Conservation (phyloP, 2,888 invertebrate species). For the Drosophila paranaensis region DNA sequence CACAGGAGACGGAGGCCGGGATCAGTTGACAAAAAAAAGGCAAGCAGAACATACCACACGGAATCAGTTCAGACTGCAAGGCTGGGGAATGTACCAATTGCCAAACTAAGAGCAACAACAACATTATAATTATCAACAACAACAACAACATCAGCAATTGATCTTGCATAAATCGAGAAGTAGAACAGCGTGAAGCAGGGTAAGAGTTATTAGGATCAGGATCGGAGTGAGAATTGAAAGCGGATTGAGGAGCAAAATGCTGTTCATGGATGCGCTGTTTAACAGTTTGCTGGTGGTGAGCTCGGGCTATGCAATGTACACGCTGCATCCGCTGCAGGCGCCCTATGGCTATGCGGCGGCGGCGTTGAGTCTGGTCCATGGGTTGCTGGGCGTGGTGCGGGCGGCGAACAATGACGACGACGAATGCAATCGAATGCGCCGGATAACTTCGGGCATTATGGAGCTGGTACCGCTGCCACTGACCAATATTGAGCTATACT, state of each 20-base stretch:
- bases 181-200: not conserved
- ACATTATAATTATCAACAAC: not conserved
- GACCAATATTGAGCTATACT: conserved; percentile 75
- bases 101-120: not conserved
- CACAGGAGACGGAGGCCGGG: not conserved
- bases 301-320: conserved; percentile 73
- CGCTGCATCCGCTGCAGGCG: conserved; percentile 59
- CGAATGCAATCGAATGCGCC: conserved; percentile 48
- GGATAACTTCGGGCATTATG: conserved; percentile 63
- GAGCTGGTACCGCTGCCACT: conserved; percentile 74
- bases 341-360: conserved; percentile 75
- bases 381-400: conserved; percentile 70
- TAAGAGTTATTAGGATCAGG: not conserved
- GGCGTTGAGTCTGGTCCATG: conserved; percentile 69
- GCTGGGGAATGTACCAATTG: conserved; percentile 2
- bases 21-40: not conserved
- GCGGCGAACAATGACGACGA: conserved; percentile 48
- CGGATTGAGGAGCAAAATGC: conserved; percentile 36
- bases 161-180: not conserved
- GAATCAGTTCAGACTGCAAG: not conserved
- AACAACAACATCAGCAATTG: not conserved
- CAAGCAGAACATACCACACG: not conserved
- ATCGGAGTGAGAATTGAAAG: not conserved
- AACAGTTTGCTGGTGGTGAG: conserved; percentile 73
- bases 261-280: conserved; percentile 64